phyloP scores from a whole-genome alignment of 1,140 invertebrate species.

The Drosophila ercepeae region DNA sequence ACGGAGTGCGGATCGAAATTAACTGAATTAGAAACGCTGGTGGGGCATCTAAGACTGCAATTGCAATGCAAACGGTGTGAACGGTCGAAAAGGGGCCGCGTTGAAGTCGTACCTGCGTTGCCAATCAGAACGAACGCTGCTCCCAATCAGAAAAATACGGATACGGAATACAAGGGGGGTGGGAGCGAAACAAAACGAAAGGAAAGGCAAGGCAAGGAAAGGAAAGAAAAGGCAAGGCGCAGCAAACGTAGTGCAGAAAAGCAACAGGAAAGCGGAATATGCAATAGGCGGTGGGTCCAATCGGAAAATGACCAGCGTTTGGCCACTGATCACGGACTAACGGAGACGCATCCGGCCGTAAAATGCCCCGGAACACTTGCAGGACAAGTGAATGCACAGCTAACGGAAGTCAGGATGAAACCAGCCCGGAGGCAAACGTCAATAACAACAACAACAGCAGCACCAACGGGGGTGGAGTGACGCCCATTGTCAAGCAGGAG shows the following conservation, averaged over 20 bases:
- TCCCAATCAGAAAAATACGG: slow-evolving; percentile 61
- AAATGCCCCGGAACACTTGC: slow-evolving; percentile 80
- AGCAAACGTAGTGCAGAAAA: slow-evolving; percentile 1
- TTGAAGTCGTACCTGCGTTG: slow-evolving; percentile 28
- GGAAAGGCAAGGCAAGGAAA: slow-evolving; percentile 47
- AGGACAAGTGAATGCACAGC: slow-evolving; percentile 73
- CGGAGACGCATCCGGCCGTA: slow-evolving; percentile 63
- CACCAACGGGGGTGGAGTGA: slow-evolving; percentile 10
- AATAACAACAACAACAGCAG: slow-evolving; percentile 37
- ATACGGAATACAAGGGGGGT: slow-evolving; percentile 12
- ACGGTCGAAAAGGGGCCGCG: slow-evolving; percentile 13
- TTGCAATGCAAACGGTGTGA: slow-evolving; percentile 41
- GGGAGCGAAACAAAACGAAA: slow-evolving; percentile 54
- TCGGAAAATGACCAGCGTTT: slow-evolving; percentile 63
- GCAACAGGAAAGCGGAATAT: slow-evolving; percentile 16
- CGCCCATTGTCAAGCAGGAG: slow-evolving; percentile 60
- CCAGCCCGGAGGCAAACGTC: slow-evolving; percentile 5
- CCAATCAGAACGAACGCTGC: slow-evolving; percentile 69
- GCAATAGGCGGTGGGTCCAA: slow-evolving; percentile 22
- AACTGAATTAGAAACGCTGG: slow-evolving; percentile 57
- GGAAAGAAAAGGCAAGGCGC: slow-evolving; percentile 16
- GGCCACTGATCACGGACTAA: slow-evolving; percentile 42
- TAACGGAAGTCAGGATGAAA: slow-evolving; percentile 43
- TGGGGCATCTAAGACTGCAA: slow-evolving; percentile 29
- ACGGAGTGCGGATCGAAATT: slow-evolving; percentile 43